phyloP scores from a whole-genome alignment of 1,140 invertebrate species.

The Magallana angulata region DNA sequence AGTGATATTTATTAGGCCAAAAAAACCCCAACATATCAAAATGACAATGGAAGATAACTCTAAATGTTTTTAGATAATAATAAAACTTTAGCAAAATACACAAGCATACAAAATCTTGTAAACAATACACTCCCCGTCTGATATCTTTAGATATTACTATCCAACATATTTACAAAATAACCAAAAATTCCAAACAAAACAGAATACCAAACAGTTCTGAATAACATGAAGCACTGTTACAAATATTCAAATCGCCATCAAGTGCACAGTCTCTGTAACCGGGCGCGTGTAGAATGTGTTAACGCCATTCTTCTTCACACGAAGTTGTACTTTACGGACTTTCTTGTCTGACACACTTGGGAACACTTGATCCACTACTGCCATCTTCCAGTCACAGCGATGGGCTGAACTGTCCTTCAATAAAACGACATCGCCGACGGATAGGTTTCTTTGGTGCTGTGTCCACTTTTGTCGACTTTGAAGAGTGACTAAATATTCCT shows the following conservation, averaged over 20 bases:
- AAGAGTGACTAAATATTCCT: slow-evolving; percentile 45
- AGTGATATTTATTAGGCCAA: too few relatives aligned
- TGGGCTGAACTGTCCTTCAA: slow-evolving; percentile 38
- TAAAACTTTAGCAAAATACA: too few relatives aligned
- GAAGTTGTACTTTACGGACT: background rate
- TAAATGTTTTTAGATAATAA: too few relatives aligned
- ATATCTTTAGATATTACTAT: background rate
- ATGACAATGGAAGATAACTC: too few relatives aligned
- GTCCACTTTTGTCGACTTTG: slow-evolving; percentile 54
- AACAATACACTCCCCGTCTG: slow-evolving; percentile 19
- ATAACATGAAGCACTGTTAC: background rate
- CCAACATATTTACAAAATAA: background rate
- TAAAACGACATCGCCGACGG: slow-evolving; percentile 47
- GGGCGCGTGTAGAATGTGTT: background rate
- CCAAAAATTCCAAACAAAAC: too few relatives aligned
- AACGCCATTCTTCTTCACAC: background rate
- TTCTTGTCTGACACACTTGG: background rate
- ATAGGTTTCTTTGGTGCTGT: slow-evolving; percentile 26
- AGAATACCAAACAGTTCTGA: too few relatives aligned
- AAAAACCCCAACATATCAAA: too few relatives aligned
- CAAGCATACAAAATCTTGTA: background rate
- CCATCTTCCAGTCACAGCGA: slow-evolving; percentile 47
- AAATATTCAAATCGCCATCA: background rate
- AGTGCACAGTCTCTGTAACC: background rate
- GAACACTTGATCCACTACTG: slow-evolving; percentile 16